Evolutionary conservation across 2,888 invertebrate species (phyloP), one percentile per base, ranked within the genome.

Genomic region (Steinernema hermaphroditum): DNA sequence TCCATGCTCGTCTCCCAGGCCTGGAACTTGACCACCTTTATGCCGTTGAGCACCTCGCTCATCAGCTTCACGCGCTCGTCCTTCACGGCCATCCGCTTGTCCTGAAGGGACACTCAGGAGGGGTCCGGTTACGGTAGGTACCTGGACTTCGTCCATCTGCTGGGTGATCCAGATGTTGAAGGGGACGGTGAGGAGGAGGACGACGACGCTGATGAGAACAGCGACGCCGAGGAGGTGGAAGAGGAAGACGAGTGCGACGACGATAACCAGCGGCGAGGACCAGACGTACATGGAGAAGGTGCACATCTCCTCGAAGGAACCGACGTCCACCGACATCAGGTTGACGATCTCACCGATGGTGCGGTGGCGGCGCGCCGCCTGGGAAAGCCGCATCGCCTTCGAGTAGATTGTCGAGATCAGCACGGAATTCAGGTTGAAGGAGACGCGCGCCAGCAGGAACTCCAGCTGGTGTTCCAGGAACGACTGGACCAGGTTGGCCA

Each of bases 21-120:
- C 83, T 90, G 88, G 79, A 90, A 82, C 80, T 89, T 89, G 72
- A 90, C 78, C 22, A 86, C 84, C 90, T 94, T 95, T 79, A 95
- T 94, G 69, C 94, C 94, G 87, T 92, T 93, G 72, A 95, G 90
- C 77, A 94, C 92, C 89, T 95, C 95, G 84, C 93, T 94, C 93
- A 94, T 94, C 70, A 94, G 89, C 85, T 94, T 94, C 0, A 95
- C 93, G 81, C 95, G 90, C 85, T 94, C 92, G 85, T 96, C 95
- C 88, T 96, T 96, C 87, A 92, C 92, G 86, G 93, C 93, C 94
- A 96, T 94, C 88, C 94, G 94, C 77, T 90, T 90, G 70, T 93
- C 92, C 86, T 88, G 72, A 29, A 62, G 27, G 29, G 16, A 22
- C 6, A 54, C 6, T 22, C 4, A 54, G 37, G 54, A 54, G 24